These are phyloP conservation scores for Bradypodion ventrale DNA, from an alignment of 2,797 vertebrate genomes.

Conservation along the genomic window DNA sequence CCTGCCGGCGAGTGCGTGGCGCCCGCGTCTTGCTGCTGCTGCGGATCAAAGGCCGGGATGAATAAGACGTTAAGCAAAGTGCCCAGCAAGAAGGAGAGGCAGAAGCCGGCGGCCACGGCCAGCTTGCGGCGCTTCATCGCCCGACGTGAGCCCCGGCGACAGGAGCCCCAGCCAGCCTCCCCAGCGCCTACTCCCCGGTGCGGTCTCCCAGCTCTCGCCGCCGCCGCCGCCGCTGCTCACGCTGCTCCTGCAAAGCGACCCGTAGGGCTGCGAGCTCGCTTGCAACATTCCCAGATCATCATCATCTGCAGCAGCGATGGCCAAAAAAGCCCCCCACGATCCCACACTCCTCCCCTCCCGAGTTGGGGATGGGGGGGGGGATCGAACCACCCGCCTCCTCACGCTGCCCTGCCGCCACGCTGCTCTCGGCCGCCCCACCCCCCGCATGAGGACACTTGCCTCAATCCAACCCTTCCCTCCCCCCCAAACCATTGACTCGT, in stretches of 20 bases:
- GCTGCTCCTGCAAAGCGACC: conserved; percentile 34
- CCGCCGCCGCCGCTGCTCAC: not conserved
- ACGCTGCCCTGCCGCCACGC: conserved; percentile 55
- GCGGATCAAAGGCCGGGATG: conserved; percentile 80
- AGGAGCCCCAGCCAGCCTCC: not conserved
- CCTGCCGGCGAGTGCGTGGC: conserved; percentile 11
- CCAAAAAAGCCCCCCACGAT: not conserved
- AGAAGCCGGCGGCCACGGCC: conserved; percentile 78
- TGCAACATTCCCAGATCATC: conserved; percentile 19
- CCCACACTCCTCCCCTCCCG: not conserved
- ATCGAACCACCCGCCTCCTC: not conserved
- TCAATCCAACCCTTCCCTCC: conserved; percentile 57
- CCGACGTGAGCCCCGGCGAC: conserved; percentile 36
- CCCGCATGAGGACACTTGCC: conserved; percentile 78
- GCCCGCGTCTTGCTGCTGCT: conserved; percentile 42
- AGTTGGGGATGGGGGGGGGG: not conserved
- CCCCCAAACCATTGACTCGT: conserved; percentile 61
- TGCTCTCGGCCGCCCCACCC: conserved; percentile 17
- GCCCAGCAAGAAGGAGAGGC: conserved; percentile 80
- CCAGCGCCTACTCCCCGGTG: conserved; percentile 49
- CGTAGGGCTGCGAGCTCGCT: conserved; percentile 1
- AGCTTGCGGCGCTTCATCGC: conserved; percentile 80
- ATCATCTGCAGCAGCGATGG: not conserved
- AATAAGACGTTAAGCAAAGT: conserved; percentile 81
- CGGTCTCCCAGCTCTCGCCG: conserved; percentile 8